These are phyloP conservation scores for Petrolisthes cinctipes DNA, from an alignment of 2,888 invertebrate species.

Conservation along the genomic window DNA sequence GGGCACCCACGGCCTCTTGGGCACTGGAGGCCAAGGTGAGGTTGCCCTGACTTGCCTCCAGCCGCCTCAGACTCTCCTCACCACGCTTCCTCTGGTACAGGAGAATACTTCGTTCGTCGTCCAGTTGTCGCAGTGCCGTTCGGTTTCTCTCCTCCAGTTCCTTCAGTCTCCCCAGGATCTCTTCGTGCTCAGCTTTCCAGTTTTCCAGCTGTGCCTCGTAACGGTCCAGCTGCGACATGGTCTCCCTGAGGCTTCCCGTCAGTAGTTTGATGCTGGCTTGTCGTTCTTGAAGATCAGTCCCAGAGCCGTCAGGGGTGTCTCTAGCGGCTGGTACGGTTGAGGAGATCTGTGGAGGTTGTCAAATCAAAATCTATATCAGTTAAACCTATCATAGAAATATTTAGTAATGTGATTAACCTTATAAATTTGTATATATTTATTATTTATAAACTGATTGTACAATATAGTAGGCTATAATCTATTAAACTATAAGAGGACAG, in stretches of 20 bases:
- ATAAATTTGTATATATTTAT: too few species aligned
- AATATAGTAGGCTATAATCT: too few species aligned
- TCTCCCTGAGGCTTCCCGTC: neutral
- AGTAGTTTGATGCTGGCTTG: neutral
- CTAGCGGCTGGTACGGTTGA: neutral
- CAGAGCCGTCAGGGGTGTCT: neutral
- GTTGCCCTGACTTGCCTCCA: slow-evolving; percentile 21
- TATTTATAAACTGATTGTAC: too few species aligned
- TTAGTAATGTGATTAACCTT: too few species aligned
- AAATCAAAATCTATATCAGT: too few species aligned
- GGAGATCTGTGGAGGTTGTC: neutral
- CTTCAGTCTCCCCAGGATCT: neutral
- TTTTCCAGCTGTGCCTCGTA: slow-evolving; percentile 26
- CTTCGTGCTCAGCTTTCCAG: slow-evolving; percentile 29
- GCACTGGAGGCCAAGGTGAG: slow-evolving; percentile 2
- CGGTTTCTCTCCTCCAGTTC: slow-evolving; percentile 17
- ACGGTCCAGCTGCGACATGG: slow-evolving; percentile 16
- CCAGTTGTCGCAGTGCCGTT: neutral
- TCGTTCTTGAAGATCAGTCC: slow-evolving; percentile 11
- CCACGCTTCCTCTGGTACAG: slow-evolving; percentile 22
- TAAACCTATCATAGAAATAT: too few species aligned
- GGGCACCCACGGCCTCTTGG: slow-evolving; percentile 22
- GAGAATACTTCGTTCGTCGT: slow-evolving; percentile 24
- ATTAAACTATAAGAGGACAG: too few species aligned
- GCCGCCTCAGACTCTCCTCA: slow-evolving; percentile 20